A percentile compares a stretch with the other conserved stretches of the same genome.
Evolutionary conservation across 2,113 vertebrate species (phyloP).

Genomic region (Regulus satrapa): DNA sequence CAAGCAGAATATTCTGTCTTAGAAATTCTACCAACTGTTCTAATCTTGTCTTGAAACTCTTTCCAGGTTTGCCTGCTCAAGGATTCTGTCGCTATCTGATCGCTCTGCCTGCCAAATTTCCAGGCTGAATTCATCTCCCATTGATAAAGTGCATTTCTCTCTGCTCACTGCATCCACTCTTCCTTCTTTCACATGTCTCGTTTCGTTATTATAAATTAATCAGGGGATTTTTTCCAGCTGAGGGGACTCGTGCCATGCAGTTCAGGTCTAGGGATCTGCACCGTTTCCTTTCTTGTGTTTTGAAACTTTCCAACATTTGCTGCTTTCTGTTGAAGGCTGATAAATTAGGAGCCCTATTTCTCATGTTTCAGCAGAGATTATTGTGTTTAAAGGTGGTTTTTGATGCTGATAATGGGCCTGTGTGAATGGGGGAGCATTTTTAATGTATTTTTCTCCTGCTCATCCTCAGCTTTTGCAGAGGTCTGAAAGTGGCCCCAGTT

Average conservation of each 20-base stretch:
- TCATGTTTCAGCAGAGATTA: neutral
- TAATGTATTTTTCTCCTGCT: neutral
- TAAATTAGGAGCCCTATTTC: neutral
- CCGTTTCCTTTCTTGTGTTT: neutral
- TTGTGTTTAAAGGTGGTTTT: neutral
- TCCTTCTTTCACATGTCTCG: neutral
- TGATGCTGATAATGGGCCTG: neutral
- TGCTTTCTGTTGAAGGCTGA: neutral
- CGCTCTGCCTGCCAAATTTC: constrained; percentile 49
- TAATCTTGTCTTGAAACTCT: constrained; percentile 18
- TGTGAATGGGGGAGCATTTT: neutral
- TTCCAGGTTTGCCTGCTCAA: constrained; percentile 35
- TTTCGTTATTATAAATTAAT: neutral
- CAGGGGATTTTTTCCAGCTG: neutral
- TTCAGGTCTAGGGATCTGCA: neutral
- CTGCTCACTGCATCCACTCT: neutral
- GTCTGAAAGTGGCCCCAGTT: neutral
- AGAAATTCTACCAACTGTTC: constrained; percentile 3
- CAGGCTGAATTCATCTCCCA: neutral
- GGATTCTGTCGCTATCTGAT: constrained; percentile 35
- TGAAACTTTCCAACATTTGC: neutral
- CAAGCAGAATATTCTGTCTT: constrained; percentile 1
- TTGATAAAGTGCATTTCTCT: constrained; percentile 13
- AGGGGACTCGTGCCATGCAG: neutral
- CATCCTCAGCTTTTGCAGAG: neutral